Evolutionary conservation across 2,113 vertebrate genomes (phyloP).

Genomic region (Cyprinus carpio): DNA sequence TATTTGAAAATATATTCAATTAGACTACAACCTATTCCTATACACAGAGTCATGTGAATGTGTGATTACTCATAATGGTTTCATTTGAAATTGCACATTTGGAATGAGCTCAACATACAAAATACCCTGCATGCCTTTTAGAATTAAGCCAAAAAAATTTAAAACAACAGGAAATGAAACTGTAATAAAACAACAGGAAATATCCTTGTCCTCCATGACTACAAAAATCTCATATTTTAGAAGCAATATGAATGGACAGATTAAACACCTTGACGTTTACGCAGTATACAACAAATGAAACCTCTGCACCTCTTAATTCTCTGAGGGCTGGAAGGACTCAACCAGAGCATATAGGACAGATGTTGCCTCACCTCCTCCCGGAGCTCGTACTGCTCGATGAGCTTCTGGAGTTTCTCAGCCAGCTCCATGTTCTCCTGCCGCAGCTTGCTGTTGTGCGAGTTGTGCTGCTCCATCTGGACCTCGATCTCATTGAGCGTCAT

Average conservation of each 20-base stretch:
- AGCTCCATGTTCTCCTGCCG: conserved; percentile 95
- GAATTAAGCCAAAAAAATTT: background rate
- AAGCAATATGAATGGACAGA: no score
- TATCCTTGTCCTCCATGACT: background rate
- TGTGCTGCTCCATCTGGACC: conserved; percentile 93
- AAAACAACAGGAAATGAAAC: background rate
- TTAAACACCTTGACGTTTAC: background rate
- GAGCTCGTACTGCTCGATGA: conserved; percentile 94
- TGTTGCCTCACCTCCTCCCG: conserved; percentile 87
- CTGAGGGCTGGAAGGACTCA: background rate
- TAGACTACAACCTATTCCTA: no score
- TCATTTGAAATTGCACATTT: background rate
- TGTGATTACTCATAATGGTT: background rate
- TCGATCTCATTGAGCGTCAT: conserved; percentile 95
- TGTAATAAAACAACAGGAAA: no score
- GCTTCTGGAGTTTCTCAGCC: conserved; percentile 94
- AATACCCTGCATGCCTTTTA: background rate
- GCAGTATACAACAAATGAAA: background rate
- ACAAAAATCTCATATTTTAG: background rate
- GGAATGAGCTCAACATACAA: background rate
- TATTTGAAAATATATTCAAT: no score
- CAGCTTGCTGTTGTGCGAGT: conserved; percentile 89
- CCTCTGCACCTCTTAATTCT: background rate
- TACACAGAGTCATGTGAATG: background rate
- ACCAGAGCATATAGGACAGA: conserved; percentile 1